Evolutionary conservation across 1,140 invertebrate genomes (phyloP), one percentile per base, ranked within the genome.

Genomic region (Drosophila mauritiana): DNA sequence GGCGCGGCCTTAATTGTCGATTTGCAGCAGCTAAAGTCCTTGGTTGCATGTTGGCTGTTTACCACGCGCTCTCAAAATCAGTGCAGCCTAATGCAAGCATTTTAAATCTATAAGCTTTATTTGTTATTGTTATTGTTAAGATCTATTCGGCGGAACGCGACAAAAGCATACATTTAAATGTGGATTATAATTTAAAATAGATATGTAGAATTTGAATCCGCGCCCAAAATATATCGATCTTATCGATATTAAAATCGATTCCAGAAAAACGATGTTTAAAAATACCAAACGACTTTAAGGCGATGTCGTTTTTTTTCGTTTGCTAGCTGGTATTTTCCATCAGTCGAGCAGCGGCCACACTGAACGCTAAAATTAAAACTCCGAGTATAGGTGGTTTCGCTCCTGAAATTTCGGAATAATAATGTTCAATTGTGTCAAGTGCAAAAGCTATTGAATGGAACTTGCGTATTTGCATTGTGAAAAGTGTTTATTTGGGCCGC

Each of bases 1-100:
- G 72, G 36, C 17, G 31, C 65, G 70, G 69, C 82, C 82, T 82
- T 86, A 81, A 86, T 86, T 86, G 69, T 86, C 64, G 73, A 62
- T 85, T 77, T 73, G 76, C 67, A 80, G 61, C 61, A 63, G 46
- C 43, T 62, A 45, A 73, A 62, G 58, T 25, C 73, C 76, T 83
- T 68, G 81, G 62, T 64, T 85, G 81, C 81, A 85, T 70, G 78
- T 78, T 85, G 63, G 52, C 48, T 43, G 63, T 20, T 59, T 80
- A 73, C 42, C 67, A 73, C 63, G 49, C 56, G 63, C 64, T 70
- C 59, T 61, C 58, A 48, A 63, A 63, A 65, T 31, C 37, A 61
- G 53, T 56, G 17, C 8, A 20, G 22, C 39, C 65, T 67, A 59
- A 68, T 67, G 36, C 1, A 27, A n/a, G 11, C 11, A 11, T 20